Base-by-base conservation (phyloP, 2,888 invertebrate genomes). In the Cordilura impudica region DNA sequence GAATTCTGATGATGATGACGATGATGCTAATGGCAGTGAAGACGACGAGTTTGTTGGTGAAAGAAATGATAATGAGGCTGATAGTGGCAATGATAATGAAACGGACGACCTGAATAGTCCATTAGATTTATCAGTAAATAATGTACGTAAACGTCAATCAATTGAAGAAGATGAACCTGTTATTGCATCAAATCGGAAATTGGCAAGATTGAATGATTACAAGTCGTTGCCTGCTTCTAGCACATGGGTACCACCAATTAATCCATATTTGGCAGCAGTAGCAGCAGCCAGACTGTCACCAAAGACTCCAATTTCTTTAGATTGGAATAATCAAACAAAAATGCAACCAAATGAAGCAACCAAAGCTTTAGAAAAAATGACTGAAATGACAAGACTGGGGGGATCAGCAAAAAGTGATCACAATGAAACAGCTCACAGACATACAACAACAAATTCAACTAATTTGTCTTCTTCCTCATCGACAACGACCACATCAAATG, bases 291-390 rank as follows among this genome's bases (percentile, higher is more conserved):
- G 92, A 85, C 92, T 93, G 86, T 90, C 95, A 67, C 94, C 95
- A 10, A 95, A 95, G 88, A 91, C 91, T 49, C 88, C 91, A 19
- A 91, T 78, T 91, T 12, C 88, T 90, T 45, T 95, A 94, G 95
- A 96, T 95, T 86, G 95, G 95, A 35, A 77, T 74, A 77, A 76
- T n/a, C 95, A 95, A 89, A 90, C 94, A 83, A 95, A 96, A 87
- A 92, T 94, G 89, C 93, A 93, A 21, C 94, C 95, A 0, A 95
- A 93, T 85, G 96, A 96, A 85, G 96, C 96, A 0, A 95, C 95
- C 12, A 97, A 96, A 89, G 96, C 97, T 6, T 89, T 97, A 69
- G 97, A 97, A 87, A 96, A 97, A 89, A 96, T 97, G 96, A 96
- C 95, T 85, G 96, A 97, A 87, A 91, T 97, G 84, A 96, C 96